Percentiles rank a stretch among this genome's conserved stretches.
Conservation (phyloP, 1,140 invertebrate species). For the Carposina sasakii region DNA sequence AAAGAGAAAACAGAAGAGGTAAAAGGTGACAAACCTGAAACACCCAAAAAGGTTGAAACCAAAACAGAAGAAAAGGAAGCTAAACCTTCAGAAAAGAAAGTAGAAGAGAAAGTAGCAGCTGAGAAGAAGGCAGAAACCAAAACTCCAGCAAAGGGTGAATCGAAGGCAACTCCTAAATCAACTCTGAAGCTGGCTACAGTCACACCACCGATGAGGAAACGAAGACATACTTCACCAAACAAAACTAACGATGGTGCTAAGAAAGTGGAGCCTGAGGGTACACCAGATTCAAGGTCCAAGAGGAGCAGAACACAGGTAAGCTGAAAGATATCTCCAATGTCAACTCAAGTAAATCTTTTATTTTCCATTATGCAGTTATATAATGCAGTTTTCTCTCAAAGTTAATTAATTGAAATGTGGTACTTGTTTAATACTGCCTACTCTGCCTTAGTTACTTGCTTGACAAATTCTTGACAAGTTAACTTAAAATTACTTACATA, state of each 20-base stretch:
- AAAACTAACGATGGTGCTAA: slow-evolving; percentile 55
- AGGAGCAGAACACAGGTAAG: slow-evolving; percentile 66
- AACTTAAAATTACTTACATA: too few relatives aligned
- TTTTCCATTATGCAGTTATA: too few relatives aligned
- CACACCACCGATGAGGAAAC: slow-evolving; percentile 67
- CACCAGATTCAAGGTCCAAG: slow-evolving; percentile 59
- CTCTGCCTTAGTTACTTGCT: too few relatives aligned
- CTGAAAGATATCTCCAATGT: too few relatives aligned
- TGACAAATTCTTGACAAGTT: too few relatives aligned
- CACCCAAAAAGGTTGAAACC: slow-evolving; percentile 37
- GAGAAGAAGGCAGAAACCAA: slow-evolving; percentile 50
- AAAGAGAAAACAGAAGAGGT: slow-evolving; percentile 33
- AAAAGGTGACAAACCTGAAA: slow-evolving; percentile 28
- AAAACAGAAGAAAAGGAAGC: slow-evolving; percentile 12
- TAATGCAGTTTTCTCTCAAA: too few relatives aligned
- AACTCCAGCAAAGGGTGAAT: slow-evolving; percentile 40
- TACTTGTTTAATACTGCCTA: too few relatives aligned
- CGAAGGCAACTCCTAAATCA: slow-evolving; percentile 69
- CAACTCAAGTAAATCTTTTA: too few relatives aligned
- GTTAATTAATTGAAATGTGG: too few relatives aligned
- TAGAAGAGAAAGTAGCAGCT: slow-evolving; percentile 45
- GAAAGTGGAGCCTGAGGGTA: slow-evolving; percentile 37
- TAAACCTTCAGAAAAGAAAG: slow-evolving; percentile 25
- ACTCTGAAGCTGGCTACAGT: slow-evolving; percentile 71
- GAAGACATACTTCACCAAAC: slow-evolving; percentile 58